Conservation (phyloP, 2,113 vertebrate genomes). For the Paratilapia polleni region DNA sequence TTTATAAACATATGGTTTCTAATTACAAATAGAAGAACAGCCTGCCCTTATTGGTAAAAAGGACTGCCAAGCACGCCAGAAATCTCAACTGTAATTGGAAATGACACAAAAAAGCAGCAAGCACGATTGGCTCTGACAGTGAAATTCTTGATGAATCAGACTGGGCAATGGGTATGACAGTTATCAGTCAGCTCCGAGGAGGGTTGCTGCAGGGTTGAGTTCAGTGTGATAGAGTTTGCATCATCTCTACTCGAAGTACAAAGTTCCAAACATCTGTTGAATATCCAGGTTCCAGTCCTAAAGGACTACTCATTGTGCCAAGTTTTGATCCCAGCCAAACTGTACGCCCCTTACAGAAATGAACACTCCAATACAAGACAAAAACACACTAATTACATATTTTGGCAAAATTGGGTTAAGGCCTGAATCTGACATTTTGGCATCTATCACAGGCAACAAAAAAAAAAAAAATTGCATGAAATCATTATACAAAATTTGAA, state of each 20-base stretch:
- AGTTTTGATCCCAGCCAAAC: conserved; percentile 1
- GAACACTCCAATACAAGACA: neutral
- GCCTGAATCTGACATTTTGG: neutral
- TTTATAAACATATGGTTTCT: conserved; percentile 60
- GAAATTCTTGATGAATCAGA: conserved; percentile 48
- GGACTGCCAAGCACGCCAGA: conserved; percentile 17
- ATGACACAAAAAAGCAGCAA: conserved; percentile 29
- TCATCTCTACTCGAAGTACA: neutral
- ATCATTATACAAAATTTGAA: neutral
- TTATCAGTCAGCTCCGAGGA: conserved; percentile 22
- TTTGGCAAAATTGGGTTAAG: neutral
- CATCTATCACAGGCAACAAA: neutral
- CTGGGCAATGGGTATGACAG: neutral
- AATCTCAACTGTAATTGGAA: conserved; percentile 36
- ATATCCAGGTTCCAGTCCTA: conserved; percentile 18
- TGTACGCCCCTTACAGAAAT: neutral
- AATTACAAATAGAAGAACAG: conserved; percentile 64
- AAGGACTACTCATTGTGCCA: conserved; percentile 37
- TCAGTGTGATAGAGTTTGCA: neutral
- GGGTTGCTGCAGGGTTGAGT: neutral
- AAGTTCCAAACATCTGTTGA: neutral
- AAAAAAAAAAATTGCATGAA: neutral
- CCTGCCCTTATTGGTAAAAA: conserved; percentile 49
- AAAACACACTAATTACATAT: neutral
- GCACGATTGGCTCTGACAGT: conserved; percentile 32